These are phyloP conservation scores for Itoplectis maculator DNA, from an alignment of 2,888 invertebrate genomes.

Conservation along the genomic window DNA sequence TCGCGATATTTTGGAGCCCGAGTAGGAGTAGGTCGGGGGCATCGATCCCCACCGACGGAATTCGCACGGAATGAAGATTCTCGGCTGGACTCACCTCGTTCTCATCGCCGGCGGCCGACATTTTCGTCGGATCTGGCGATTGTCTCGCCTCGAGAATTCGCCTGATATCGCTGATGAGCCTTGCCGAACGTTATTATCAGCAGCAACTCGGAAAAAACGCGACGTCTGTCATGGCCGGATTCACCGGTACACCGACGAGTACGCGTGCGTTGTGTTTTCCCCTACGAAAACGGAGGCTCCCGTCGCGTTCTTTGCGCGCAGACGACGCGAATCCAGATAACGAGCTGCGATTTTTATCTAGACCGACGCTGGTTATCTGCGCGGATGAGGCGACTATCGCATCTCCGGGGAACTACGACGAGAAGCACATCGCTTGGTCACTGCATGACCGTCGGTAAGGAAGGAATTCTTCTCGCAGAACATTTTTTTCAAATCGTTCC, in stretches of 20 bases:
- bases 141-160: background rate
- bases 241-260: conserved; percentile 69
- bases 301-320: background rate
- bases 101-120: conserved; percentile 70
- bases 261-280: conserved; percentile 69
- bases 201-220: conserved; percentile 73
- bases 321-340: background rate
- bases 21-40: conserved; percentile 22
- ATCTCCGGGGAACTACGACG: conserved; percentile 5
- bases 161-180: background rate
- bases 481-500: background rate
- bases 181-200: conserved; percentile 59
- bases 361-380: background rate
- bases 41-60: conserved; percentile 48
- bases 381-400: background rate
- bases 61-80: background rate
- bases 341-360: conserved; percentile 4
- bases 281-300: conserved; percentile 40
- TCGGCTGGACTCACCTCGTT: conserved; percentile 69
- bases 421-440: background rate
- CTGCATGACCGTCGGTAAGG: conserved; percentile 25
- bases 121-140: conserved; percentile 45
- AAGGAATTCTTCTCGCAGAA: background rate
- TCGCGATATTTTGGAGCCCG: conserved; percentile 2
- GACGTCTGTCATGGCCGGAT: conserved; percentile 73